These are phyloP conservation scores for Orthonyx spaldingii DNA, from an alignment of 2,113 vertebrate species.

Conservation along the genomic window DNA sequence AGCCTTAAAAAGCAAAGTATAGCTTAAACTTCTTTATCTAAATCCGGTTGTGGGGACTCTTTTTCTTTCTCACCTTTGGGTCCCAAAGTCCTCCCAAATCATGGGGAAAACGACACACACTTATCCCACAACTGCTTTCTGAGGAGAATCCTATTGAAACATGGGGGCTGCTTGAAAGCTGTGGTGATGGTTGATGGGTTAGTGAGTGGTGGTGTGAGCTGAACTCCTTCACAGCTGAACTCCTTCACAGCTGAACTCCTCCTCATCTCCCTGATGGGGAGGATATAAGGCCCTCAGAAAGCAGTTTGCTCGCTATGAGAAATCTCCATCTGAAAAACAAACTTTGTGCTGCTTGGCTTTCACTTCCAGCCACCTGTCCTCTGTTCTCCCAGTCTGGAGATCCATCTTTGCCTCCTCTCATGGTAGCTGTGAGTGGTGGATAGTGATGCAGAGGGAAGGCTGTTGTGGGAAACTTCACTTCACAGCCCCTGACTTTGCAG, in stretches of 20 bases:
- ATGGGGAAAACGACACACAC: background rate
- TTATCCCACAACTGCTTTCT: background rate
- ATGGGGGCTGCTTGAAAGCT: background rate
- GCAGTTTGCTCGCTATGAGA: background rate
- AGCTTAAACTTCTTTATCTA: background rate
- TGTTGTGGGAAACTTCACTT: background rate
- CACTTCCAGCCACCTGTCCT: background rate
- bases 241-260: background rate
- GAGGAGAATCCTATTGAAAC: background rate
- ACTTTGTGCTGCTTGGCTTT: background rate
- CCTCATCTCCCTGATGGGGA: background rate
- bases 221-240: background rate
- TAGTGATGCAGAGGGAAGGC: background rate
- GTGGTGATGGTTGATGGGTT: background rate
- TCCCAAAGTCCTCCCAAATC: too few species aligned
- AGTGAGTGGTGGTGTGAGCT: background rate
- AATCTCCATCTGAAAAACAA: background rate
- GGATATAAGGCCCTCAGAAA: background rate
- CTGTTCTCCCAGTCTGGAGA: background rate
- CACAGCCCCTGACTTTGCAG: background rate
- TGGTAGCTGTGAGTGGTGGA: background rate
- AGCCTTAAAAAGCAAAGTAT: background rate
- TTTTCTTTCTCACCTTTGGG: background rate
- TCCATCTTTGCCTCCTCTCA: background rate
- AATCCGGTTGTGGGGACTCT: background rate